Evolutionary conservation across 2,888 invertebrate genomes (phyloP), one percentile per base, ranked within the genome.

Genomic region (Venustoraphidia nigricollis): DNA sequence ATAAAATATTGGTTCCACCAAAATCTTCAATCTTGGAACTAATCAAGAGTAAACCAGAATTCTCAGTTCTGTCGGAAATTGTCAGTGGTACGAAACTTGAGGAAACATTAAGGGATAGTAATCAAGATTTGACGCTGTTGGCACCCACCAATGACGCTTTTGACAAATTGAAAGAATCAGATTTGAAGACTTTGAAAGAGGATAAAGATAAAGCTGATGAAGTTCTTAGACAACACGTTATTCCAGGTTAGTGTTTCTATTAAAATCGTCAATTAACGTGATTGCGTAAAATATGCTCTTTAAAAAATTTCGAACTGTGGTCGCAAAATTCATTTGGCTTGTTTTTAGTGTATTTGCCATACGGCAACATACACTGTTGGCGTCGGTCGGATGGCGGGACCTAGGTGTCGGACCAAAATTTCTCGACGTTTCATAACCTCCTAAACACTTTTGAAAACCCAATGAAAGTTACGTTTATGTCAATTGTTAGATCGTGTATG

Each of bases 141-240:
- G 78, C 77, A 6, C 76, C 77, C 2, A 72, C 72, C 9, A 71
- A 79, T 55, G 66, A 71, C 54, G 74, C 72, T 6, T 74, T 77
- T 56, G 66, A 69, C 35, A 63, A 66, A 40, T 56, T 76, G 39
- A 67, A 67, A 3, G 67, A 69, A 46, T 65, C 66, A 27, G 67
- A 68, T 40, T 57, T 73, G 48, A 65, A 67, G 35, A 61, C 63
- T 36, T 56, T 77, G 37, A 55, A 64, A 49, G 66, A 68, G 47
- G 68, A 75, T 58, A 69, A 68, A 51, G 65, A 66, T 8, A 64
- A 67, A 48, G 71, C 74, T 9, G 66, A 67, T 51, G 55, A 61
- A 40, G 57, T 75, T 5, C 57, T 77, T 38, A 69, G 70, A 54
- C 66, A 68, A 46, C 77, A 77, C 54, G 65, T 77, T 47, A 57